A percentile compares a stretch with the other conserved stretches of the same genome.
Evolutionary conservation across 2,888 invertebrate genomes (phyloP).

Genomic region (Amiota mariae): DNA sequence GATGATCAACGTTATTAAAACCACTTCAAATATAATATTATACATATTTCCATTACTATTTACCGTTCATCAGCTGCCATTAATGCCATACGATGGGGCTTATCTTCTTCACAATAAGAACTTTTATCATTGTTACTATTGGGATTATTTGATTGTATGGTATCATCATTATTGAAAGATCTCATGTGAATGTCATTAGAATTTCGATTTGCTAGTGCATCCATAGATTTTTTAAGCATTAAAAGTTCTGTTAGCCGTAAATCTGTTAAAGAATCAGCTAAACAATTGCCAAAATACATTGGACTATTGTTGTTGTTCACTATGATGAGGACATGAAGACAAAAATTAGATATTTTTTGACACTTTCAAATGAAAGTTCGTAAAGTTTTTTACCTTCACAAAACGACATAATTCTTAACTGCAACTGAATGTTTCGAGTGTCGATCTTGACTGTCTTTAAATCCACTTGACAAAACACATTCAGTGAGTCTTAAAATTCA

Average conservation of each 20-base stretch:
- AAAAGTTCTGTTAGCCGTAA: conserved; percentile 81
- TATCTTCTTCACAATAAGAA: background rate
- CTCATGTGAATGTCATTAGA: conserved; percentile 40
- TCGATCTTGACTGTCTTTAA: conserved; percentile 48
- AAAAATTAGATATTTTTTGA: too few species aligned
- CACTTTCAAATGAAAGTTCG: too few species aligned
- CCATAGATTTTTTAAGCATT: conserved; percentile 74
- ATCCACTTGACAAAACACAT: too few species aligned
- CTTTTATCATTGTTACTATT: conserved; percentile 28
- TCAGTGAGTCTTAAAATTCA: too few species aligned
- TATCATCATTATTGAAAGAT: conserved; percentile 34
- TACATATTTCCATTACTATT: background rate
- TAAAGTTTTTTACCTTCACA: background rate
- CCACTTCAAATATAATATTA: conserved; percentile 14
- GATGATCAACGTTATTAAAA: conserved; percentile 23
- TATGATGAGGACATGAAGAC: background rate
- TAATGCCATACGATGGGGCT: conserved; percentile 60
- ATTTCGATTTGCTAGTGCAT: conserved; percentile 22
- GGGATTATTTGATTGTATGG: background rate
- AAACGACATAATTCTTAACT: background rate
- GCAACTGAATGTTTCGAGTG: conserved; percentile 43
- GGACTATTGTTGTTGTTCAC: conserved; percentile 51
- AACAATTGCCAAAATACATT: conserved; percentile 52
- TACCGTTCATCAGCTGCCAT: conserved; percentile 63
- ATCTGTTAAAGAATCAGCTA: conserved; percentile 81